Base-by-base conservation (phyloP, 2,113 vertebrate genomes). In the Amphilophus citrinellus region DNA sequence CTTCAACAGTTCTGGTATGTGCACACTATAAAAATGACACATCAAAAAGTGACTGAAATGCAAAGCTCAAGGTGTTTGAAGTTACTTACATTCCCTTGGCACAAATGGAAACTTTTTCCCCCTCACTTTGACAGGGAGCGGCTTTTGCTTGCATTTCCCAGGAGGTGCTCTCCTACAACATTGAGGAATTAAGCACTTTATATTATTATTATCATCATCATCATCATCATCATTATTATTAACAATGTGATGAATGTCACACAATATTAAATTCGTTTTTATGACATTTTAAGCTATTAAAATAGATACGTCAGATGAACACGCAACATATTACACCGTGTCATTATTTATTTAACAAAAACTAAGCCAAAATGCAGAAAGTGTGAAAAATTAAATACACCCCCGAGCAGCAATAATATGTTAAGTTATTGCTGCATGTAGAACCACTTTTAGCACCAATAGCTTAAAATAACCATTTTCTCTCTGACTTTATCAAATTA, bases 121-220 rank as follows among this genome's bases (percentile, higher is more conserved):
- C 47, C 89, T 96, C 87, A 95, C 96, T 94, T 96, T 96, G 84
- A 97, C 96, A 0, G 92, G 95, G 79, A 95, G 78, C 5, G 94
- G 92, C 76, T 96, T 96, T 56, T 95, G 92, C 90, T 95, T 96
- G 90, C 97, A 97, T 82, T 97, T 98, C 30, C 96, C 96, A 39
- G 97, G 97, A 42, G 97, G 95, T 79, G 97, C 97, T 93, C 96
- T 93, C 95, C 97, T 97, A 87, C 58, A 90, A 76, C 42, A 50
- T 13, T 11, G 4, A 15, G 50, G 53, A 57, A 50, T 76, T 2
- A 20, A 73, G 27, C 1, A 10, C 35, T 35, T 35, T 35, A 35
- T 35, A 35, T 35, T 7, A 35, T 35, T 7, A 35, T 35, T 1
- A 35, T 35, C 4, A 6, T 32, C 32, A 35, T 35, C 6, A 5